Percentiles rank a stretch among this genome's conserved stretches.
Evolutionary conservation across 2,797 vertebrate genomes (phyloP).

Genomic region (Phrynocephalus guinanensis): DNA sequence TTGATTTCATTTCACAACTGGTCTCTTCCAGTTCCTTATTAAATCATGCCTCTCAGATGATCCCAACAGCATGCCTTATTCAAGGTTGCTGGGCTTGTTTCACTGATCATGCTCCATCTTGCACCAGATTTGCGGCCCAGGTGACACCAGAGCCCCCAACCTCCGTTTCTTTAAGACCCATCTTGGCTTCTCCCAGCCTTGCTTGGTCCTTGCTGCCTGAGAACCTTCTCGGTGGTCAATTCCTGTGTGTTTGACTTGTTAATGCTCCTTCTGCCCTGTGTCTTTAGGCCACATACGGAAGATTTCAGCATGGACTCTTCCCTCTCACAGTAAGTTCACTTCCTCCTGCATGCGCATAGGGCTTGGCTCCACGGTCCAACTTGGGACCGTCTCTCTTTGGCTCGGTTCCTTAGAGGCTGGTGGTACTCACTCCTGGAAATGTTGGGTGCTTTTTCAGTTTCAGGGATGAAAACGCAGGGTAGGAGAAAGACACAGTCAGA

Average conservation of each 20-base stretch:
- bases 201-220: neutral
- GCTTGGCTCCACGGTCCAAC: neutral
- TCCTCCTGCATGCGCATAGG: neutral
- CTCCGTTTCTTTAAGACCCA: neutral
- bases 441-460: neutral
- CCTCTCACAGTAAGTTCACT: conserved; percentile 80
- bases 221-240: neutral
- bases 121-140: no score
- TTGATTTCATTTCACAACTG: no score
- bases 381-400: neutral
- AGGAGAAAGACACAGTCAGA: neutral
- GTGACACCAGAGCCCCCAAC: no score
- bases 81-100: no score
- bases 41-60: no score
- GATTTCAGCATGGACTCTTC: conserved; percentile 82
- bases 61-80: no score
- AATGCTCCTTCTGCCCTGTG: conserved; percentile 57
- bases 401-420: no score
- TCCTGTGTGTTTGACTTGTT: neutral
- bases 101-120: no score
- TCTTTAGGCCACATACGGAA: conserved; percentile 75
- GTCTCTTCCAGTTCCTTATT: no score
- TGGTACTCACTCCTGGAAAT: no score
- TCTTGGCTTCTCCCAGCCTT: accelerated
- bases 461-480: neutral